A percentile compares a stretch with the other conserved stretches of the same genome.
Evolutionary conservation across 2,797 vertebrate genomes (phyloP).

Genomic region (Serranus cabrilla): DNA sequence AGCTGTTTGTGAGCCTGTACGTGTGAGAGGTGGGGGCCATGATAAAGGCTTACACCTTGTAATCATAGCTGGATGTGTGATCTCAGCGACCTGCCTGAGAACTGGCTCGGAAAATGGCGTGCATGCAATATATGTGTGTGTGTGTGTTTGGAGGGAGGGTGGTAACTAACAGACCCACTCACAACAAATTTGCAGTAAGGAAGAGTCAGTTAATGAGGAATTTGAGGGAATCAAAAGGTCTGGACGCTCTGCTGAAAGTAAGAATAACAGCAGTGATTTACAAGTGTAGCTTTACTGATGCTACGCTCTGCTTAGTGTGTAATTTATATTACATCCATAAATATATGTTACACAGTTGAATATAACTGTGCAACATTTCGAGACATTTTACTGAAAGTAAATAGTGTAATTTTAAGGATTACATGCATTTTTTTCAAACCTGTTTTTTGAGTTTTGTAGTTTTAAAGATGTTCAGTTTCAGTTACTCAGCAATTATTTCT

Average conservation of each 20-base stretch:
- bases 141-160: conserved; percentile 11
- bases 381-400: not conserved
- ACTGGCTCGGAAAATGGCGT: conserved; percentile 47
- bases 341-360: not conserved
- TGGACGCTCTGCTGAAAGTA: not conserved
- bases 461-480: not conserved
- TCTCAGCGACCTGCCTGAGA: conserved; percentile 65
- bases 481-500: not conserved
- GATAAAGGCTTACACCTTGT: conserved; percentile 77
- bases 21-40: conserved; percentile 72
- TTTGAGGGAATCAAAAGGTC: conserved; percentile 44
- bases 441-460: not conserved
- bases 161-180: conserved; percentile 19
- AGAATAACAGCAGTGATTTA: not conserved
- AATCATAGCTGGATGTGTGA: conserved; percentile 78
- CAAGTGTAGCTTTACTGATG: not conserved
- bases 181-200: conserved; percentile 27
- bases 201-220: conserved; percentile 58
- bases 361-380: not conserved
- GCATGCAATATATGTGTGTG: conserved; percentile 17
- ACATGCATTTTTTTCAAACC: too few relatives aligned
- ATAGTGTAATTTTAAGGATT: too few relatives aligned
- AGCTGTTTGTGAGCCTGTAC: conserved; percentile 67
- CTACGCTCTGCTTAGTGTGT: not conserved
- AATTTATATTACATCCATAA: not conserved